Evolutionary conservation across 1,140 invertebrate genomes (phyloP).

Genomic region (Hyphantria cunea): DNA sequence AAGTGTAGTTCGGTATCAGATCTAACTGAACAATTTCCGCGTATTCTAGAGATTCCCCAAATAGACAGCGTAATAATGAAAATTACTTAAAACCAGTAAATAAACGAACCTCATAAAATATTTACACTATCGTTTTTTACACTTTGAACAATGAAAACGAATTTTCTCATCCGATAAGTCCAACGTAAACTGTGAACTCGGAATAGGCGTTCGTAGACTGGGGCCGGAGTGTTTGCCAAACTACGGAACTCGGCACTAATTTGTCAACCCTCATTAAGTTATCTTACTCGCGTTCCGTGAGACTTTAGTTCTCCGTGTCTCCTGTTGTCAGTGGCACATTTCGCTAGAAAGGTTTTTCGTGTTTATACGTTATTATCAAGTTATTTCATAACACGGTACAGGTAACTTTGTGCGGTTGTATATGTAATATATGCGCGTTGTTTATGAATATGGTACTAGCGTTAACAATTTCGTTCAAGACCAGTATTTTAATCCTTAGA

Average conservation of each 20-base stretch:
- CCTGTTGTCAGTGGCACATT: conserved; percentile 34
- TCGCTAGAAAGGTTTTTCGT: conserved; percentile 56
- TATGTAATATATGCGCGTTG: too few species aligned
- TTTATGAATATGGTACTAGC: too few species aligned
- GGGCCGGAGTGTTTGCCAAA: conserved; percentile 38
- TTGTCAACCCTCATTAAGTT: conserved; percentile 62
- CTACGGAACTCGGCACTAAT: conserved; percentile 54
- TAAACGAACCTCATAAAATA: too few species aligned
- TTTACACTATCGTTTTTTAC: too few species aligned
- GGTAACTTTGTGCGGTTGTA: too few species aligned
- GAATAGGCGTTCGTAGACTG: conserved; percentile 21
- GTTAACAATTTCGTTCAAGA: too few species aligned
- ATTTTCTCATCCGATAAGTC: conserved; percentile 18
- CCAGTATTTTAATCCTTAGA: too few species aligned
- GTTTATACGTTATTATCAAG: conserved; percentile 48
- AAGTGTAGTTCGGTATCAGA: too few species aligned
- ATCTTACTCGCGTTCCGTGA: conserved; percentile 48
- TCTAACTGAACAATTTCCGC: too few species aligned
- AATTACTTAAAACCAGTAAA: too few species aligned
- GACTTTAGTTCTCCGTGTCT: conserved; percentile 50
- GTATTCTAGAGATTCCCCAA: too few species aligned
- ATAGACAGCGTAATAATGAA: too few species aligned
- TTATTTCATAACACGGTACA: not conserved
- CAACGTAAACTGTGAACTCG: conserved; percentile 1
- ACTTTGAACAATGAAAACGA: not conserved